phyloP scores from a whole-genome alignment of 2,888 invertebrate species.

The Amiota minor region DNA sequence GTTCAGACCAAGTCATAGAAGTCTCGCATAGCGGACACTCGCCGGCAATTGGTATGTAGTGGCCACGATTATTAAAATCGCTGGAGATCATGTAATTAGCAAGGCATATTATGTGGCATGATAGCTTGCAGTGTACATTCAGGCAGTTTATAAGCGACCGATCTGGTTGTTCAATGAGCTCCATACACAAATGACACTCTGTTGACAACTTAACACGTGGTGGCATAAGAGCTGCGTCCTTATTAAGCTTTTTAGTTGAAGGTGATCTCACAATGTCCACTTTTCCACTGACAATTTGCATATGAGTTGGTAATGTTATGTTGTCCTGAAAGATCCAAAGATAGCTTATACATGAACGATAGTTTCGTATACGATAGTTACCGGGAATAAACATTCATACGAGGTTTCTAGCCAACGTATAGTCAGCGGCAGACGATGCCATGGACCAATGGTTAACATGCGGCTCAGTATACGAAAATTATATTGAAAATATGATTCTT shows the following conservation, averaged over 20 bases:
- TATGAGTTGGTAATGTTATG: conserved; percentile 83
- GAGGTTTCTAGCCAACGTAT: conserved; percentile 90
- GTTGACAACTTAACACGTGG: conserved; percentile 45
- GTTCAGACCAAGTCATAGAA: conserved; percentile 85
- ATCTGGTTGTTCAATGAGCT: conserved; percentile 66
- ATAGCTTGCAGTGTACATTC: conserved; percentile 78
- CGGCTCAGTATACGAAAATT: conserved; percentile 85
- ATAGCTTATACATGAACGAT: not conserved
- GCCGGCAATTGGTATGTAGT: conserved; percentile 86
- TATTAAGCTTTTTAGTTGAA: conserved; percentile 41
- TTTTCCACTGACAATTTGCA: conserved; percentile 84
- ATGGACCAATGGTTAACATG: conserved; percentile 89
- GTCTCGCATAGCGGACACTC: conserved; percentile 84
- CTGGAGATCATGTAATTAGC: conserved; percentile 79
- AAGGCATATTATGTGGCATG: conserved; percentile 84
- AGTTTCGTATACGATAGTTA: conserved; percentile 66
- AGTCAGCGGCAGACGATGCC: conserved; percentile 88
- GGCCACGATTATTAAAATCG: conserved; percentile 71
- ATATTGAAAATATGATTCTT: conserved; percentile 83
- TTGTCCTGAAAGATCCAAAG: conserved; percentile 64
- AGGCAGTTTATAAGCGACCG: conserved; percentile 77
- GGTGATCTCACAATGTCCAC: conserved; percentile 78
- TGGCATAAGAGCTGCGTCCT: conserved; percentile 15
- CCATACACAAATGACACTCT: conserved; percentile 75
- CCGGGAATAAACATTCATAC: conserved; percentile 80